Conservation (phyloP, 2,113 vertebrate species). For the Isichthys henryi region DNA sequence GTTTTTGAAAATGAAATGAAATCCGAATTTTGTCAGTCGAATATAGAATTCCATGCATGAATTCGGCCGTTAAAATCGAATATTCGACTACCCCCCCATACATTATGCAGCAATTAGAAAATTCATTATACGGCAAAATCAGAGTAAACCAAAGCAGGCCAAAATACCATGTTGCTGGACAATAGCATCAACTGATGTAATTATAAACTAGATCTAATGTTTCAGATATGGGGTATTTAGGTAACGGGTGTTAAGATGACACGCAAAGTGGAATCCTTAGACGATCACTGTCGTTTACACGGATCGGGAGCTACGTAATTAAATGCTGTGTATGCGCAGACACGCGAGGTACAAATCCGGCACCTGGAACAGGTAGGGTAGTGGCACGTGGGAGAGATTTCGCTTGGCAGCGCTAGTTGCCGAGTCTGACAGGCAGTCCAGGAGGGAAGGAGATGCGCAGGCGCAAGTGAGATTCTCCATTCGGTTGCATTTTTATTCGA, state of each 20-base stretch:
- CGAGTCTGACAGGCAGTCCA: too few species aligned
- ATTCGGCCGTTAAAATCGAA: background rate
- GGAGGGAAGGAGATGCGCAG: too few species aligned
- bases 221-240: background rate
- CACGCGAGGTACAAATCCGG: background rate
- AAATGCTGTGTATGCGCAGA: background rate
- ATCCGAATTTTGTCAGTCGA: background rate
- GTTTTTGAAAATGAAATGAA: background rate
- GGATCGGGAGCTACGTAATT: background rate
- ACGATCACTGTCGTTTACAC: too few species aligned
- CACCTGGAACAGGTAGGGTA: background rate
- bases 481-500: background rate
- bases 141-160: background rate
- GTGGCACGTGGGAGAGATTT: background rate
- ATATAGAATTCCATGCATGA: too few species aligned
- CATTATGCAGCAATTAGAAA: background rate
- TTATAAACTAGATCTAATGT: background rate
- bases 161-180: background rate
- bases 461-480: background rate
- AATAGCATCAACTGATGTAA: background rate
- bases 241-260: background rate
- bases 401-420: too few species aligned
- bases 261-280: background rate
- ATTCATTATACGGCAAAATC: background rate
- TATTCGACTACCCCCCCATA: background rate